A percentile compares a stretch with the other conserved stretches of the same genome.
Evolutionary conservation across 2,888 invertebrate species (phyloP).

Genomic region (Phoronis australis): DNA sequence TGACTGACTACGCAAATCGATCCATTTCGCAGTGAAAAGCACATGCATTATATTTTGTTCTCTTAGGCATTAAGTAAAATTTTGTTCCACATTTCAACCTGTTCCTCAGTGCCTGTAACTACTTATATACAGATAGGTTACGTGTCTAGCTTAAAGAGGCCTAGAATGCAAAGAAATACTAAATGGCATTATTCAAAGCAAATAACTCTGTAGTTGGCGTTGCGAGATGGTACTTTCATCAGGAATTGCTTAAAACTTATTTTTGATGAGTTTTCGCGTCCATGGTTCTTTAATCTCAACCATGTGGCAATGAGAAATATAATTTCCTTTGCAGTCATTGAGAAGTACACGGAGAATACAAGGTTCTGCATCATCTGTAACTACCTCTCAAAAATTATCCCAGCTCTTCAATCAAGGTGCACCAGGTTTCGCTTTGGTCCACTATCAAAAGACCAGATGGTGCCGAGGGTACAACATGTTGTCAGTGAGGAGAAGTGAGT

Average conservation of each 20-base stretch:
- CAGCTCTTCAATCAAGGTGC: conserved; percentile 95
- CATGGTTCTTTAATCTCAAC: not conserved
- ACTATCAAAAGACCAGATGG: conserved; percentile 74
- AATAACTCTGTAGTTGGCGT: too few species aligned
- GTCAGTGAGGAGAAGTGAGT: conserved; percentile 56
- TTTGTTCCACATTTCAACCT: too few species aligned
- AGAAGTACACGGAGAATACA: conserved; percentile 98
- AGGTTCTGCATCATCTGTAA: conserved; percentile 99
- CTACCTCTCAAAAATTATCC: conserved; percentile 96
- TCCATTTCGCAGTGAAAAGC: too few species aligned
- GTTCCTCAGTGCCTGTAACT: too few species aligned
- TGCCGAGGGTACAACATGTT: conserved; percentile 81
- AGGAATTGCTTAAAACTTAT: too few species aligned
- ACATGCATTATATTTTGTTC: too few species aligned
- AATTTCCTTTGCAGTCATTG: conserved; percentile 71
- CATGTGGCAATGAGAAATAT: not conserved
- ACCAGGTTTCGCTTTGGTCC: conserved; percentile 95
- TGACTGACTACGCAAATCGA: too few species aligned
- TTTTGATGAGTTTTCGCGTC: not conserved
- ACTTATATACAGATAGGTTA: too few species aligned
- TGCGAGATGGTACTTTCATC: too few species aligned
- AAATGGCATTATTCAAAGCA: not conserved
- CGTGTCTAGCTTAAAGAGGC: too few species aligned
- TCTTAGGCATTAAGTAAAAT: too few species aligned
- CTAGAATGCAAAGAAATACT: too few species aligned